Evolutionary conservation across 1,140 invertebrate species (phyloP), one percentile per base, ranked within the genome.

Genomic region (Gonioctena quinquepunctata): DNA sequence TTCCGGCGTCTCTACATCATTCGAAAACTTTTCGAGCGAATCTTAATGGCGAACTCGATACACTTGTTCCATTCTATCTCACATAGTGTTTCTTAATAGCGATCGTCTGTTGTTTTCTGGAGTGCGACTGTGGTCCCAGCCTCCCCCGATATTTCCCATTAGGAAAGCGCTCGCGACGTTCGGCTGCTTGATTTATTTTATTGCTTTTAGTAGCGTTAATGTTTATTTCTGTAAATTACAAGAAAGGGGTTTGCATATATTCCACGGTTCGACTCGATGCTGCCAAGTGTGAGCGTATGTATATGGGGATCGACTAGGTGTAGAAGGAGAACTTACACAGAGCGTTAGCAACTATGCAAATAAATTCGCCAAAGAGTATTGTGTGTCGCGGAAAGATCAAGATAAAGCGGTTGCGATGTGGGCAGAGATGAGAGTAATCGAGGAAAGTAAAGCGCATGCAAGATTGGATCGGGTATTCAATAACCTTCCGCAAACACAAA

Each of bases 141-240:
- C 74, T 71, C 69, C 69, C 69, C 62, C 74, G 72, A 74, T 76
- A 70, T 77, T 78, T 73, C 77, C 75, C 74, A 75, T 77, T 79
- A 80, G 77, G 75, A 77, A 77, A 73, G 66, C 50, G 65, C 25
- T 73, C 73, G 76, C 73, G 76, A 77, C 74, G 75, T 78, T 76
- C 74, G 73, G 71, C 72, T 70, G 76, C 73, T 80, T 81, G 80
- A 81, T 81, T 81, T 81, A 81, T 81, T 80, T 81, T 81, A 81
- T 81, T 81, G 79, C 80, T 77, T 80, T 81, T 80, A 81, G 80
- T 80, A 81, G 77, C 79, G 80, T 80, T 81, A 81, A 81, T 81
- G 80, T 81, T 81, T 81, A 81, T 81, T 81, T 80, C 80, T 74
- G 72, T 81, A 80, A 81, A 81, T 80, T 81, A 81, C 80, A 81